Percentiles rank a stretch among this genome's conserved stretches.
Conservation (phyloP, 1,140 invertebrate species). For the Meloidogyne floridensis region DNA sequence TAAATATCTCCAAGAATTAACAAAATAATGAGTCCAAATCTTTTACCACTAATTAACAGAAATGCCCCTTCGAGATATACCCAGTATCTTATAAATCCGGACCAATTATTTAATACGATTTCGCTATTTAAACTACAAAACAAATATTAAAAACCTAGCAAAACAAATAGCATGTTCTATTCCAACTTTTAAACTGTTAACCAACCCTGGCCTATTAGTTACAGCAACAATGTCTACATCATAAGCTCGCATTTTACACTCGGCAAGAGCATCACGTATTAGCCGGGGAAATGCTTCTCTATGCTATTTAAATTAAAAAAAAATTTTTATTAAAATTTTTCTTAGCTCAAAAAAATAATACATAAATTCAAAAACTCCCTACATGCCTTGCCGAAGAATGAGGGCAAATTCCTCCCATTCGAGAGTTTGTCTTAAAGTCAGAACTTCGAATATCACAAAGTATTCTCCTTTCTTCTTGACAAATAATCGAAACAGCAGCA, state of each 20-base stretch:
- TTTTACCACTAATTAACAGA: no score
- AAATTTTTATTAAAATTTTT: neutral
- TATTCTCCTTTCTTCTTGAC: neutral
- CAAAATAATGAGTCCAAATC: no score
- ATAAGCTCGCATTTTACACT: slow-evolving; percentile 13
- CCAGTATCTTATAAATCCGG: no score
- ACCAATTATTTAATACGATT: neutral
- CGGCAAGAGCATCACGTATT: neutral
- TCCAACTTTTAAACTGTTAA: slow-evolving; percentile 20
- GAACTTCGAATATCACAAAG: slow-evolving; percentile 19
- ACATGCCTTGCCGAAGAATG: slow-evolving; percentile 20
- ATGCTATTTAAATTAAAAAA: slow-evolving; percentile 16
- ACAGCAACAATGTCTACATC: slow-evolving; percentile 23
- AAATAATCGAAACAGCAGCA: slow-evolving; percentile 26
- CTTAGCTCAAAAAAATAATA: neutral
- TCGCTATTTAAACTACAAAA: neutral
- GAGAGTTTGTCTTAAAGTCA: neutral
- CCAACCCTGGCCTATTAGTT: slow-evolving; percentile 20
- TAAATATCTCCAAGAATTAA: no score
- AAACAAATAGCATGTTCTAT: slow-evolving; percentile 28
- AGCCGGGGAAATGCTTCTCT: neutral
- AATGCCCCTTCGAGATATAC: no score
- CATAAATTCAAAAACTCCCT: neutral
- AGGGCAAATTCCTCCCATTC: slow-evolving; percentile 16
- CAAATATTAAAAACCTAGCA: slow-evolving; percentile 19